phyloP scores from a whole-genome alignment of 2,113 vertebrate species.

The Sakesphorus luctuosus region DNA sequence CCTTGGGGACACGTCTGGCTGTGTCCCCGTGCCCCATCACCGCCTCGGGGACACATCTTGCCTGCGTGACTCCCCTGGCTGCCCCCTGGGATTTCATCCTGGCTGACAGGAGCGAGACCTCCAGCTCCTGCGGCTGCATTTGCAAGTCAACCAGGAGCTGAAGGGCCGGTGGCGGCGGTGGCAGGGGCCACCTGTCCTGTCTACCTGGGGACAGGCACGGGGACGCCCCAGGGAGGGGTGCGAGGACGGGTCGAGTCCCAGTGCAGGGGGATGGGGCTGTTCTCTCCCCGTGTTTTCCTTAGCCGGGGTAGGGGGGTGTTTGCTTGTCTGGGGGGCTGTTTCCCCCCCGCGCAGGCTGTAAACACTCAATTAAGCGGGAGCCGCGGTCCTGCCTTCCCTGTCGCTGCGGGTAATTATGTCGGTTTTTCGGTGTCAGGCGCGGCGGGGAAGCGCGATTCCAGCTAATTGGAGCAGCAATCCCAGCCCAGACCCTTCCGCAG shows the following conservation, averaged over 20 bases:
- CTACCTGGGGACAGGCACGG: neutral
- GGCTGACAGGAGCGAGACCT: neutral
- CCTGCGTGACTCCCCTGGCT: neutral
- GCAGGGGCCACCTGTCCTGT: neutral
- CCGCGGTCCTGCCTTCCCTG: slow-evolving; percentile 56
- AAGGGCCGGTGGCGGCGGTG: neutral
- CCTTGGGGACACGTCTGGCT: neutral
- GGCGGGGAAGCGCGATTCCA: slow-evolving; percentile 57
- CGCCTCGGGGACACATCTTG: neutral
- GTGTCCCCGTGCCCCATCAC: neutral
- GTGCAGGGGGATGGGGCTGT: neutral
- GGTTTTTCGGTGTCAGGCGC: slow-evolving; percentile 68
- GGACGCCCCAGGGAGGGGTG: rapidly evolving
- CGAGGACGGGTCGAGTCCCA: no score
- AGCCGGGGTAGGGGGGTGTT: neutral
- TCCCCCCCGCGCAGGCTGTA: slow-evolving; percentile 4
- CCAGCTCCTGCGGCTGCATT: neutral
- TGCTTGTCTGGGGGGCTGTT: neutral
- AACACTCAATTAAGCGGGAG: slow-evolving; percentile 69
- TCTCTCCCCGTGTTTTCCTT: neutral
- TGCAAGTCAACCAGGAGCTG: slow-evolving; percentile 4
- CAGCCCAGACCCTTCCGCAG: slow-evolving; percentile 31
- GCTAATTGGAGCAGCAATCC: slow-evolving; percentile 62
- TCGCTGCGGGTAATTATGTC: slow-evolving; percentile 68
- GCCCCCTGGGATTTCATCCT: neutral